phyloP scores from a whole-genome alignment of 2,888 invertebrate genomes.

The Amblyjoppa proteus region DNA sequence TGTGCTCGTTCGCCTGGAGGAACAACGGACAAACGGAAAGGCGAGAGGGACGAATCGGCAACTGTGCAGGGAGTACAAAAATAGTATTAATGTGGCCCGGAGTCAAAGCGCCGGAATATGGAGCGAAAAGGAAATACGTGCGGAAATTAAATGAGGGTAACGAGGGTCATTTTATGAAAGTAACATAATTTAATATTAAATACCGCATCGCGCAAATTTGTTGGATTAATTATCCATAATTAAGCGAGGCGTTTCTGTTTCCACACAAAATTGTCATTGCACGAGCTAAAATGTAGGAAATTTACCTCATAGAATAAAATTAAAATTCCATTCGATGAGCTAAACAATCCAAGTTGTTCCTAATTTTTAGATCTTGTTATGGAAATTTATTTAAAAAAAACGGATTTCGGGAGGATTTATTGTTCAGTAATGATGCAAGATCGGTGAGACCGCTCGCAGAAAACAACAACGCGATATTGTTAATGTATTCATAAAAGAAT shows the following conservation, averaged over 20 bases:
- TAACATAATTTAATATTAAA: background rate
- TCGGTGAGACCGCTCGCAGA: too few relatives aligned
- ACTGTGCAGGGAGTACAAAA: constrained; percentile 48
- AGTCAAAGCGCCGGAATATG: constrained; percentile 29
- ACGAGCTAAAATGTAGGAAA: background rate
- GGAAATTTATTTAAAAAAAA: background rate
- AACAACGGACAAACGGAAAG: constrained; percentile 66
- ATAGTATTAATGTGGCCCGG: constrained; percentile 20
- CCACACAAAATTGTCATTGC: background rate
- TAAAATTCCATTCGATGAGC: background rate
- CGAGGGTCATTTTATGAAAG: background rate
- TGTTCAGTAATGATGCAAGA: background rate
- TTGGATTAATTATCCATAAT: background rate
- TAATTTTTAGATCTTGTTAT: background rate
- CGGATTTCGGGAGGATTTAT: background rate
- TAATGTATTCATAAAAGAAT: too few relatives aligned
- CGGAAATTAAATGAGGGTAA: constrained; percentile 5
- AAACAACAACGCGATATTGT: background rate
- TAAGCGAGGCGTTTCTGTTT: background rate
- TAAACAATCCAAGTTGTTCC: background rate
- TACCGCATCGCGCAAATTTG: background rate
- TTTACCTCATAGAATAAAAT: background rate
- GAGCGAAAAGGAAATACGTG: constrained; percentile 26
- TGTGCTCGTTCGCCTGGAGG: constrained; percentile 58
- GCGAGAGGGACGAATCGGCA: constrained; percentile 53